These are phyloP conservation scores for Exephanes ischioxanthus DNA, from an alignment of 2,888 invertebrate genomes.

Conservation along the genomic window DNA sequence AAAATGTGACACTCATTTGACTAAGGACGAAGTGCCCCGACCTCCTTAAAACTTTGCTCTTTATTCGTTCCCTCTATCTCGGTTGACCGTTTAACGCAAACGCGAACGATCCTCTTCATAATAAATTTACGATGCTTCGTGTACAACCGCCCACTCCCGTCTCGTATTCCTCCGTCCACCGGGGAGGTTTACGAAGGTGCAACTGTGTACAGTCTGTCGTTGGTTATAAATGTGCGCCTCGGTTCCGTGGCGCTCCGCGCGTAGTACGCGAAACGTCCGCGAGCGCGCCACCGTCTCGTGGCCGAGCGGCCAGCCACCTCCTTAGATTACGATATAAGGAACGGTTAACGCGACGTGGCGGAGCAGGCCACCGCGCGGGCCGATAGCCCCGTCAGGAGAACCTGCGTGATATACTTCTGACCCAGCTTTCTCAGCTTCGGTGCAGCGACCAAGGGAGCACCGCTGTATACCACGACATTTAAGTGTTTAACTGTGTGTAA, in stretches of 20 bases:
- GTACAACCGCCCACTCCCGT: background rate
- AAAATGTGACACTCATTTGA: too few species aligned
- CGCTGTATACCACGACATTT: background rate
- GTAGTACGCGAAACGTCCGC: conserved; percentile 2
- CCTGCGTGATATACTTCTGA: conserved; percentile 66
- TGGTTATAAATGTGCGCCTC: background rate
- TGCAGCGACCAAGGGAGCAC: background rate
- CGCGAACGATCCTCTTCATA: conserved; percentile 76
- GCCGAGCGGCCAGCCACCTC: conserved; percentile 78
- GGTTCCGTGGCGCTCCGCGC: background rate
- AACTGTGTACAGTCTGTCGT: background rate
- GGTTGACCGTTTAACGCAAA: conserved; percentile 39
- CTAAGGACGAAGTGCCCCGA: too few species aligned
- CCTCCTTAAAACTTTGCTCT: background rate
- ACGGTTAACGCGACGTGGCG: conserved; percentile 78
- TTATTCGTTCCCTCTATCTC: background rate
- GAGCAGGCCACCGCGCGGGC: conserved; percentile 75
- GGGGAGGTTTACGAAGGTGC: background rate
- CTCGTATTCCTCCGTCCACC: conserved; percentile 13
- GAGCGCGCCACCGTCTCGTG: conserved; percentile 62
- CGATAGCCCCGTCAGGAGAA: conserved; percentile 70
- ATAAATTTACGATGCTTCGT: conserved; percentile 79
- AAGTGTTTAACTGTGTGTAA: background rate
- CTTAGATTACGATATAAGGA: conserved; percentile 82
- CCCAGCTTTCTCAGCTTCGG: conserved; percentile 66